Evolutionary conservation across 2,888 invertebrate species (phyloP).

Genomic region (Pyrocoelia pectoralis): DNA sequence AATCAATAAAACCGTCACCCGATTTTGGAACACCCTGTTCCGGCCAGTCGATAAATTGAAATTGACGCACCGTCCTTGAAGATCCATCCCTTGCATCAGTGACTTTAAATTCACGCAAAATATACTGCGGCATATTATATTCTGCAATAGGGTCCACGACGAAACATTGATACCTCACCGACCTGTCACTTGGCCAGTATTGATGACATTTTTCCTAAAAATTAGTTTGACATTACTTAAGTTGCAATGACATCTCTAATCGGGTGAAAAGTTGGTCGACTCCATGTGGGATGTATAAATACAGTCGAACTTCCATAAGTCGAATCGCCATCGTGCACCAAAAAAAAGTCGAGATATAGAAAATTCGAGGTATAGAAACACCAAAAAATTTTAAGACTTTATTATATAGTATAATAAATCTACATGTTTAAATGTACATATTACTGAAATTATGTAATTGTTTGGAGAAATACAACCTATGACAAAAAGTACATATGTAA

Average conservation of each 20-base stretch:
- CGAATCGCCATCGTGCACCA: too few species aligned
- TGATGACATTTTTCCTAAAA: conserved; percentile 97
- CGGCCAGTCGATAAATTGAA: conserved; percentile 97
- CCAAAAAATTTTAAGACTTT: too few species aligned
- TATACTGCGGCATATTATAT: conserved; percentile 99
- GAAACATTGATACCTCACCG: conserved; percentile 96
- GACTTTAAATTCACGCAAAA: conserved; percentile 98
- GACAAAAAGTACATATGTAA: too few species aligned
- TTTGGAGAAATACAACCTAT: too few species aligned
- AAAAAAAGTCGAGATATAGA: too few species aligned
- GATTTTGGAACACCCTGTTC: conserved; percentile 97
- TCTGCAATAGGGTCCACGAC: conserved; percentile 99
- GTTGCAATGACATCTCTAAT: neutral
- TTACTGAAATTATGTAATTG: too few species aligned
- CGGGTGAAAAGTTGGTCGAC: neutral
- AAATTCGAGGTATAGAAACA: too few species aligned
- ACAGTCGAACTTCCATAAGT: too few species aligned
- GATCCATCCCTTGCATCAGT: conserved; percentile 98
- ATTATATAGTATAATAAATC: too few species aligned
- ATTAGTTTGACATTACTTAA: neutral
- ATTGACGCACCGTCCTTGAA: conserved; percentile 93
- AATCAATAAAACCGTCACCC: conserved; percentile 98
- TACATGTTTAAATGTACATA: too few species aligned
- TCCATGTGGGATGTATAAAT: too few species aligned
- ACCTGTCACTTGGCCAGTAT: conserved; percentile 99